Conservation (phyloP, 1,140 invertebrate species). For the Conus ventricosus region DNA sequence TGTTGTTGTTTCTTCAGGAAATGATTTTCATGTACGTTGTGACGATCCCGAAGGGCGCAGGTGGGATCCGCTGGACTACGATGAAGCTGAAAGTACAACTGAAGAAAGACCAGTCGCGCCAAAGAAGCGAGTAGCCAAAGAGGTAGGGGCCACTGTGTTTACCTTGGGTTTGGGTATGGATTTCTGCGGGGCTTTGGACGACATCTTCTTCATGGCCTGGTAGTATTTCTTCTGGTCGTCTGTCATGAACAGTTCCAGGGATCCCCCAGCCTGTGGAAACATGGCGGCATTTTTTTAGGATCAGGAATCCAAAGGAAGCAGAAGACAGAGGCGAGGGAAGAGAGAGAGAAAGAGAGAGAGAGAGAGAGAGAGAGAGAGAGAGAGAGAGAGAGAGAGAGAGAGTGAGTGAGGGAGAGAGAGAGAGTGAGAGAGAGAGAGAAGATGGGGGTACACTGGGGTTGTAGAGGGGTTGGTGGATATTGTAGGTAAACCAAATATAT, state of each 20-base stretch:
- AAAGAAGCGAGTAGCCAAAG: too few species aligned
- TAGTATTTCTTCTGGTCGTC: constrained; percentile 99
- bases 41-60: too few species aligned
- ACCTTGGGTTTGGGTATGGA: constrained; percentile 93
- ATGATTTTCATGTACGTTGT: too few species aligned
- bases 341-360: neutral
- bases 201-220: constrained; percentile 99
- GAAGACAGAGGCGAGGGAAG: neutral
- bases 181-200: constrained; percentile 97
- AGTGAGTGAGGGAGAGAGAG: neutral
- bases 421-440: constrained; percentile 18
- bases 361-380: constrained; percentile 24
- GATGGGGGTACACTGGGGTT: neutral
- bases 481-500: too few species aligned
- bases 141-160: neutral
- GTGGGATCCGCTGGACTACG: too few species aligned
- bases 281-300: neutral
- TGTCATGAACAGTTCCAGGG: constrained; percentile 99
- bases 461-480: too few species aligned
- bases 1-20: too few species aligned
- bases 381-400: constrained; percentile 15
- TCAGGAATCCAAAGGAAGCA: neutral
- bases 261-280: constrained; percentile 87
- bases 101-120: too few species aligned
- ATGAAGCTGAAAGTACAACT: too few species aligned